Evolutionary conservation across 64 coral and sea anemone species (phyloP).

Genomic region (Pachyseris speciosa): DNA sequence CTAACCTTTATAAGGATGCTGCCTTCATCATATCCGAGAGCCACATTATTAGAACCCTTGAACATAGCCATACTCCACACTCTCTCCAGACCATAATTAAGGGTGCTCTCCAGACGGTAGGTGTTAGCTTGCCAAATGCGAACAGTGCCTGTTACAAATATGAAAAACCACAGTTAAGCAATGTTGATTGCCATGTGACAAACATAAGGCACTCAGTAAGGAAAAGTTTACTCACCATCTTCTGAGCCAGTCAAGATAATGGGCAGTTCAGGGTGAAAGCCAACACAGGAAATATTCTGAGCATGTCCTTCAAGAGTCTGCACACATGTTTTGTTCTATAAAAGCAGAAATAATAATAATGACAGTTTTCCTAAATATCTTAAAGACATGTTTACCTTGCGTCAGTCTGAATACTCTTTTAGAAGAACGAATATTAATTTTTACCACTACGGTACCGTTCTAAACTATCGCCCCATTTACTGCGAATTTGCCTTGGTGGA

Average conservation of each 20-base stretch:
- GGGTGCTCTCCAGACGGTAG: slow-evolving; percentile 93
- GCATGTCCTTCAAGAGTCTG: slow-evolving; percentile 99
- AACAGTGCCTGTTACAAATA: slow-evolving; percentile 82
- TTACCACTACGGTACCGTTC: no score
- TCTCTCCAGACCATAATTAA: slow-evolving; percentile 97
- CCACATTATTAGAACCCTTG: slow-evolving; percentile 98
- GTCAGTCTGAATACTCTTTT: no score
- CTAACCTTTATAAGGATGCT: slow-evolving; percentile 98
- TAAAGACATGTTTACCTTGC: no score
- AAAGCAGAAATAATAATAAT: neutral
- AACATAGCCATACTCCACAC: slow-evolving; percentile 96
- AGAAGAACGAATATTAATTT: no score
- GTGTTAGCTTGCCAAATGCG: slow-evolving; percentile 99
- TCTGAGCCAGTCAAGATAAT: slow-evolving; percentile 99
- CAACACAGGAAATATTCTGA: slow-evolving; percentile 99
- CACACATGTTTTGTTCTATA: slow-evolving; percentile 98
- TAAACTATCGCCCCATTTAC: no score
- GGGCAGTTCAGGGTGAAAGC: slow-evolving; percentile 97
- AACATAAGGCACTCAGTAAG: neutral
- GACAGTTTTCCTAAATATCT: no score
- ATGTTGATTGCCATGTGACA: neutral
- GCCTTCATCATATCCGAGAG: slow-evolving; percentile 99
- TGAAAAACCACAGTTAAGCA: neutral
- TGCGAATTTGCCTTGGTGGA: no score
- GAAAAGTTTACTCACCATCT: slow-evolving; percentile 75